These are phyloP conservation scores for Ophion slaviceki DNA, from an alignment of 2,888 invertebrate genomes.

Conservation along the genomic window DNA sequence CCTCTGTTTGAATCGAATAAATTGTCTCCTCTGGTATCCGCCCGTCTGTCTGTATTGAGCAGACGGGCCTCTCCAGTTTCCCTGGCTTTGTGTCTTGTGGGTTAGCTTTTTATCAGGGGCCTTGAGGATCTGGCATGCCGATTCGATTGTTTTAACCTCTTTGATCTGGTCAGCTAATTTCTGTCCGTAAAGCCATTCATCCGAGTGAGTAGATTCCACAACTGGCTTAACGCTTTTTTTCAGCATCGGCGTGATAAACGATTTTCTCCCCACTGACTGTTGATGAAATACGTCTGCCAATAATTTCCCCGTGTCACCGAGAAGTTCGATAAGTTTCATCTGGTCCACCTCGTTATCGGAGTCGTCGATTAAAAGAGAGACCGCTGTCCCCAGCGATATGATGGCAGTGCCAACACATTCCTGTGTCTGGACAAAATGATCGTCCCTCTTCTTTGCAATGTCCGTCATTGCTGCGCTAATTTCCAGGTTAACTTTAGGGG, in stretches of 20 bases:
- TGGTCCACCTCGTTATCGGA: conserved; percentile 21
- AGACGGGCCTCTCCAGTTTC: conserved; percentile 45
- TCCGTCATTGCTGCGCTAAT: conserved; percentile 49
- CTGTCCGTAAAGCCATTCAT: conserved; percentile 35
- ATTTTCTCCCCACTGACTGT: conserved; percentile 47
- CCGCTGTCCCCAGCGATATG: conserved; percentile 52
- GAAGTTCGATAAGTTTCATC: not conserved
- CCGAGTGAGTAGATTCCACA: conserved; percentile 26
- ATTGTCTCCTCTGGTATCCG: conserved; percentile 42
- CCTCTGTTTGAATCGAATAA: conserved; percentile 46
- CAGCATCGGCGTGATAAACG: conserved; percentile 48
- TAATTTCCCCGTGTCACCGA: conserved; percentile 43
- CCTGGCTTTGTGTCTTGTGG: not conserved
- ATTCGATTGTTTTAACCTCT: conserved; percentile 36
- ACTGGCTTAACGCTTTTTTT: conserved; percentile 38
- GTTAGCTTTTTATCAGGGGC: conserved; percentile 1
- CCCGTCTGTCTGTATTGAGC: not conserved
- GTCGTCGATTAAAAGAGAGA: conserved; percentile 51
- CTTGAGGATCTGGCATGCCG: not conserved
- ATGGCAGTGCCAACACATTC: conserved; percentile 57
- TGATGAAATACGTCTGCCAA: conserved; percentile 54
- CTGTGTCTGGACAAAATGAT: conserved; percentile 55
- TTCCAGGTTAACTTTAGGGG: conserved; percentile 55
- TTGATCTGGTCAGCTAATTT: conserved; percentile 23
- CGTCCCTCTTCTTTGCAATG: conserved; percentile 52